Evolutionary conservation across 2,888 invertebrate species (phyloP).

Genomic region (Eupithecia subumbrata): DNA sequence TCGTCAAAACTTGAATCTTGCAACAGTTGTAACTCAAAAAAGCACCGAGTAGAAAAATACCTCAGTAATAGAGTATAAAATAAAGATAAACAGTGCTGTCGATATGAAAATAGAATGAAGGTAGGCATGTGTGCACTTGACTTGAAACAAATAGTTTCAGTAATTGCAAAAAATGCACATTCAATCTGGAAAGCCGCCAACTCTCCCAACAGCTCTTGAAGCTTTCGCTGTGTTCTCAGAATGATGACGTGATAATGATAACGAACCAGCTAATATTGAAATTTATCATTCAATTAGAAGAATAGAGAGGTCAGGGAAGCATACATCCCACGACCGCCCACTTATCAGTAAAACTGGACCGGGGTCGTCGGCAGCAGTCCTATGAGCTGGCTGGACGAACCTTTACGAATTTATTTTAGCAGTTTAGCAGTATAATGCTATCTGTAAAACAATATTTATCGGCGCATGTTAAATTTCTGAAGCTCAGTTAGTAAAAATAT

Average conservation of each 20-base stretch:
- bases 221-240: conserved; percentile 28
- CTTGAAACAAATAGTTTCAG: conserved; percentile 14
- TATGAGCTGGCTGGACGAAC: conserved; percentile 25
- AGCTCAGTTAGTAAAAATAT: neutral
- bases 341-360: conserved; percentile 64
- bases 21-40: neutral
- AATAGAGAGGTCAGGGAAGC: conserved; percentile 70
- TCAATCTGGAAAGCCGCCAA: conserved; percentile 32
- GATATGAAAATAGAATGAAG: conserved; percentile 10
- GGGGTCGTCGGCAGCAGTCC: conserved; percentile 53
- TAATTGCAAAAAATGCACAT: conserved; percentile 30
- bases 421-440: too few species aligned
- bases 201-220: conserved; percentile 15
- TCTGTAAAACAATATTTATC: too few species aligned
- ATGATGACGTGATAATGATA: conserved; percentile 31
- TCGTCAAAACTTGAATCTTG: neutral
- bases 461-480: neutral
- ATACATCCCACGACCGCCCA: conserved; percentile 66
- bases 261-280: conserved; percentile 41
- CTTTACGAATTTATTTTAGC: neutral
- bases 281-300: conserved; percentile 70
- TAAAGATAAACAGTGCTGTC: neutral
- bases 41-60: neutral
- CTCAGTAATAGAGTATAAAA: neutral
- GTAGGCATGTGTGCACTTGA: conserved; percentile 4